phyloP scores from a whole-genome alignment of 2,888 invertebrate species.

The Colletes collaris region DNA sequence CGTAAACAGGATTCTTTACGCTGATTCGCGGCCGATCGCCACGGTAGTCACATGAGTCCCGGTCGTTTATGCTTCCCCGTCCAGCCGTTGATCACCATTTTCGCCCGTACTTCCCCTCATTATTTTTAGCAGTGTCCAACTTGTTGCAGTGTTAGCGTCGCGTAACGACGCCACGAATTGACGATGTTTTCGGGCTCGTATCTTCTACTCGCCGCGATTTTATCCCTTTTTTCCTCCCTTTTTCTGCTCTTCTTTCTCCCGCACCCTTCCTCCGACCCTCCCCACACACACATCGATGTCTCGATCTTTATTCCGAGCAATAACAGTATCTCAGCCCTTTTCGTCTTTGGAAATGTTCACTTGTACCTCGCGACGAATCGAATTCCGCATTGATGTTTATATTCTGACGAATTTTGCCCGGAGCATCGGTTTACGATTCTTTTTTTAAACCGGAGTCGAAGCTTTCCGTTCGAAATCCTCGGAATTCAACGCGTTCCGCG shows the following conservation, averaged over 20 bases:
- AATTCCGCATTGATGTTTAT: too few species aligned
- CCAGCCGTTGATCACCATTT: slow-evolving; percentile 47
- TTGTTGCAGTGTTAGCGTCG: slow-evolving; percentile 39
- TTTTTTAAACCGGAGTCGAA: not conserved
- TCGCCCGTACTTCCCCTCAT: slow-evolving; percentile 38
- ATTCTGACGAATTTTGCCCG: too few species aligned
- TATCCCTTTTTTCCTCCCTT: too few species aligned
- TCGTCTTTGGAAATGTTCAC: too few species aligned
- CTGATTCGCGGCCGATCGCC: slow-evolving; percentile 56
- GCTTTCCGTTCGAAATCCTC: too few species aligned
- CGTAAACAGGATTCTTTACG: slow-evolving; percentile 71
- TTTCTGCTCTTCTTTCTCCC: not conserved
- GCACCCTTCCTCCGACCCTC: too few species aligned
- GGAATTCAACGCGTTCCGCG: too few species aligned
- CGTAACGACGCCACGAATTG: slow-evolving; percentile 21
- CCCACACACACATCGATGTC: too few species aligned
- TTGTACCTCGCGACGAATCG: too few species aligned
- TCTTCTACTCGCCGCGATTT: slow-evolving; percentile 3
- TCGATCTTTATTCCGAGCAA: too few species aligned
- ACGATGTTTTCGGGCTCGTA: slow-evolving; percentile 32
- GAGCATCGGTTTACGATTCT: not conserved
- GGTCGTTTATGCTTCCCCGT: slow-evolving; percentile 63
- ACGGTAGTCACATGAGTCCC: slow-evolving; percentile 42
- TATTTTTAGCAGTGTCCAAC: slow-evolving; percentile 54
- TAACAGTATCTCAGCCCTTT: too few species aligned